Evolutionary conservation across 1,140 invertebrate species (phyloP), one percentile per base, ranked within the genome.

Genomic region (Drosophila littoralis): DNA sequence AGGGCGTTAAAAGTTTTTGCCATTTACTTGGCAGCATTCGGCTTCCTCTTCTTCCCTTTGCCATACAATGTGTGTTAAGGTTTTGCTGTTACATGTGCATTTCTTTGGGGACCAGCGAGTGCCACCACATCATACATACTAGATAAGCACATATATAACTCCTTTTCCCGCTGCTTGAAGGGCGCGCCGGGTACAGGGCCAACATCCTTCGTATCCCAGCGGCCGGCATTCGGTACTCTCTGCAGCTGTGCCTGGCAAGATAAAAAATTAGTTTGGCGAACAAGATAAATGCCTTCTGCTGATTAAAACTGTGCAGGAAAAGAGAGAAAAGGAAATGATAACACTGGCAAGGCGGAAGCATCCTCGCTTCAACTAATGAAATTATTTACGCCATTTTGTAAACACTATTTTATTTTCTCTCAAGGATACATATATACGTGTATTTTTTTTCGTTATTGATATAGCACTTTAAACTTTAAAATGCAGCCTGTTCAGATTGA

Each of bases 261-360:
- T 90, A 90, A 82, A 90, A 90, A 90, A 90, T 86, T 90, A 90
- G 85, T 90, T 90, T 90, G 81, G 82, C 83, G 85, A 90, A 90
- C 86, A 90, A 91, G 86, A 90, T 90, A 79, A 90, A 90, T 90
- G 86, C 86, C 86, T 90, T 90, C 78, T 90, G 63, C 86, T 90
- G 86, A 90, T 90, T 90, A 90, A 91, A 91, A 90, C 75, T 80
- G 57, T 75, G 54, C 61, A 65, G 50, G 32, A 78, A 22, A 13
- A 28, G 54, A 48, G 38, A 33, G 42, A 60, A 42, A 42, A 9
- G 65, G 10, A n/a, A 33, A n/a, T 38, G 38, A 46, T 7, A 61
- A 64, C 51, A 64, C 63, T 52, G 45, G 42, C 45, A 22, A 55
- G 60, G 64, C 50, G 32, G n/a, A 7, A 6, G 33, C n/a, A 10